Base-by-base conservation (phyloP, 2,797 vertebrate genomes). In the Siniperca scherzeri region DNA sequence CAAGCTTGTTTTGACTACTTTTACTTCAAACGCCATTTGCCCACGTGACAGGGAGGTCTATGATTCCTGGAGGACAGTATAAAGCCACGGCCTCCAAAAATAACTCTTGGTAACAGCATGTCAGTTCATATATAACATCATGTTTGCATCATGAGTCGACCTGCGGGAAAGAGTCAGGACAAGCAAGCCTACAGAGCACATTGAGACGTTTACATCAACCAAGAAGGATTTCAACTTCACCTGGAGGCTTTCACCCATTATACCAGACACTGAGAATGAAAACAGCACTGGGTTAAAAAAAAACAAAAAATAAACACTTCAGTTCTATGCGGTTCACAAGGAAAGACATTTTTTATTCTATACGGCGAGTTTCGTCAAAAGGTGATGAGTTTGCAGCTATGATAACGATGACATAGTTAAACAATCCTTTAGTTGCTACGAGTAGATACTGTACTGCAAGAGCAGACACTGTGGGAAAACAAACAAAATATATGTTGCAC, bases 1-100 rank as follows among this genome's bases (percentile, higher is more conserved):
- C 16, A 14, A 62, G 66, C 33, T 57, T 90, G 74, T 90, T 90
- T 89, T 83, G 81, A 85, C 74, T 80, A 22, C 61, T 81, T 74
- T 70, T 19, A 80, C 81, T 84, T 89, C 40, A 88, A 88, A 87
- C 22, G 0, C 13, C 27, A 50, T 83, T 83, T 73, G 2, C 50
- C 61, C 57, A 77, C 74, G 82, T 80, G 68, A 81, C 79, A 64
- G 27, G 11, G 53, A 86, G 88, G 81, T 85, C 78, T 80, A 76
- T 67, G 64, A 65, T 80, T 78, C 85, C 81, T 16, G 59, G 78
- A 81, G 77, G 65, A 74, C 72, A 62, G 42, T 53, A 25, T 11
- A 40, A 71, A 80, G 38, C 62, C 72, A 44, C 5, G 13, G 75
- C 56, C 70, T 89, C 48, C 72, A n/a, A 17, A 77, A 56, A 22